Base-by-base conservation (phyloP, 2,888 invertebrate species). In the Acronicta alni region DNA sequence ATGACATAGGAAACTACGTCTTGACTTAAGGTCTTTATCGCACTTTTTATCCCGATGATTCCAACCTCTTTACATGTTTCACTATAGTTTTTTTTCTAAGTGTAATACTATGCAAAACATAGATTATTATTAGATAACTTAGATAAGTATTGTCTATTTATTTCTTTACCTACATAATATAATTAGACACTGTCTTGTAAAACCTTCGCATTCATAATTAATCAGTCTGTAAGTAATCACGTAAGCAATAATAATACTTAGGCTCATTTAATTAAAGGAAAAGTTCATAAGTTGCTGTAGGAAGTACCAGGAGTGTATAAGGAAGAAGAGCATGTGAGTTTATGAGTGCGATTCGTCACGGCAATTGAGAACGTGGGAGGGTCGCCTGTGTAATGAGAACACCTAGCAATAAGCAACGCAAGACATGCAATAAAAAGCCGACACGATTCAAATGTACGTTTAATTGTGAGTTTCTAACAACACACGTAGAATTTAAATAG, bases 301-400 rank as follows among this genome's bases (percentile, higher is more conserved):
- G 20, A 67, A 68, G 39, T 73, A 72, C 79, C 54, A 48, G 70
- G 72, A 80, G 74, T 73, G 70, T 72, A 78, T 81, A 85, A 84
- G 86, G 84, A 83, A 79, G 79, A 80, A 67, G 48, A 73, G 80
- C 78, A 84, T 83, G 82, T 82, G 84, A 88, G 84, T 93, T 93
- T 93, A 93, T 89, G 92, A 91, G 84, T 84, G 73, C 86, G 83
- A 92, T 93, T 92, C 88, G 93, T 94, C 89, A 91, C 93, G 91
- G 92, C 89, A 86, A 88, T 91, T 92, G 90, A 93, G 82, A 90
- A 89, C 86, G 85, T 83, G 83, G 81, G 81, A 82, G 84, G 86
- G 83, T 67, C 75, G 73, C 61, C 32, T 39, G 17, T 35, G 53
- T 86, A 89, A 87, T 85, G 87, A 85, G 82, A 79, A 80, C 80